A percentile compares a stretch with the other conserved stretches of the same genome.
Evolutionary conservation across 2,113 vertebrate species (phyloP).

Genomic region (Takifugu flavidus): DNA sequence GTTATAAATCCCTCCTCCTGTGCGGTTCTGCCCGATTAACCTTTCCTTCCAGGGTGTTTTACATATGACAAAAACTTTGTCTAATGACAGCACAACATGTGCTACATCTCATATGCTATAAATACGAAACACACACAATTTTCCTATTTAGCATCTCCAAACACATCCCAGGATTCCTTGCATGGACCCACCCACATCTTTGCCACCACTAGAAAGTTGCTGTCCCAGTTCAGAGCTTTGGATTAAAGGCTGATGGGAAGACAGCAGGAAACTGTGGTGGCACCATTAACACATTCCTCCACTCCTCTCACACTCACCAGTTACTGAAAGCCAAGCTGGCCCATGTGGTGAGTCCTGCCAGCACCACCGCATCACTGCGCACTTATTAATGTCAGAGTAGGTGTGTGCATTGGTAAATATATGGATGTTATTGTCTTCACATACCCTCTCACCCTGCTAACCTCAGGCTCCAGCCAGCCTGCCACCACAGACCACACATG

Average conservation of each 20-base stretch:
- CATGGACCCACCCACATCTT: conserved; percentile 28
- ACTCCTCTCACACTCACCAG: conserved; percentile 46
- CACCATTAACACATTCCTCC: conserved; percentile 71
- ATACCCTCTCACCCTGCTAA: conserved; percentile 27
- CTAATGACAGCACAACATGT: conserved; percentile 18
- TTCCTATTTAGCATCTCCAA: conserved; percentile 30
- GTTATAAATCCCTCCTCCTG: conserved; percentile 14
- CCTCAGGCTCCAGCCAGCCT: conserved; percentile 65
- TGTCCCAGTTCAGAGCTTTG: conserved; percentile 16
- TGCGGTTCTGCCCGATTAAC: too few species aligned
- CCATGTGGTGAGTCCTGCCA: conserved; percentile 17
- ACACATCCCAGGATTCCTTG: conserved; percentile 8
- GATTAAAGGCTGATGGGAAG: conserved; percentile 51
- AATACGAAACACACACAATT: conserved; percentile 47
- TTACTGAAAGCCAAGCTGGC: conserved; percentile 51
- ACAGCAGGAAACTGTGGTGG: conserved; percentile 70
- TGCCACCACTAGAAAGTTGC: neutral
- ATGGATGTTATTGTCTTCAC: conserved; percentile 27
- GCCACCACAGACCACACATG: conserved; percentile 76
- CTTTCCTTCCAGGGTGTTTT: too few species aligned
- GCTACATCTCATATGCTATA: conserved; percentile 42
- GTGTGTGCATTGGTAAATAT: conserved; percentile 25
- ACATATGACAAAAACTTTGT: too few species aligned
- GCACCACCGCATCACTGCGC: conserved; percentile 26
- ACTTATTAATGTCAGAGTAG: conserved; percentile 64